phyloP scores from a whole-genome alignment of 2,888 invertebrate species.

The Galeopsomyia nigrocyanea region DNA sequence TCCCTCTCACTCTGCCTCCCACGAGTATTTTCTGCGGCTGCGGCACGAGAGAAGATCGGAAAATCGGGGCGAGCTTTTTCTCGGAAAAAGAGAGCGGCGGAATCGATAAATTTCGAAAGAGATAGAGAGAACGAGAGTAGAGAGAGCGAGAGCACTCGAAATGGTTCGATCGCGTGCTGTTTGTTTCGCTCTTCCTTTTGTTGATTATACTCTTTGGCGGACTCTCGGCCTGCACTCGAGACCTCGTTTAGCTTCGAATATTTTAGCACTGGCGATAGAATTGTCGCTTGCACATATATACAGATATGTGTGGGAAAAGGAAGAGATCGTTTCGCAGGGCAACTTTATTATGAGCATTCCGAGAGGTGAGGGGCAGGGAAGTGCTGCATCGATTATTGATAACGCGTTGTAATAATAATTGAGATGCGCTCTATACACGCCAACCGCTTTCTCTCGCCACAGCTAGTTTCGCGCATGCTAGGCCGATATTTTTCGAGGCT shows the following conservation, averaged over 20 bases:
- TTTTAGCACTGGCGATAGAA: constrained; percentile 27
- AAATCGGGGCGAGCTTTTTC: constrained; percentile 9
- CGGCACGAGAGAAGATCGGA: constrained; percentile 3
- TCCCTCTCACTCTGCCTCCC: too few species aligned
- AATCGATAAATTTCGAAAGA: constrained; percentile 26
- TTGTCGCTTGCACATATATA: neutral
- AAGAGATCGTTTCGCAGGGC: neutral
- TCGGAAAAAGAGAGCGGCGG: constrained; percentile 21
- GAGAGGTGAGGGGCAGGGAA: neutral
- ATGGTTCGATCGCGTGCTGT: constrained; percentile 4
- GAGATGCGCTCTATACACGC: neutral
- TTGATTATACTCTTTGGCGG: too few species aligned
- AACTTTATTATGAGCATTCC: constrained; percentile 23
- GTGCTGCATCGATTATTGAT: constrained; percentile 34
- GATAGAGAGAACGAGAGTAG: neutral
- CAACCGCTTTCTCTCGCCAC: too few species aligned
- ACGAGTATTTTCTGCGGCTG: too few species aligned
- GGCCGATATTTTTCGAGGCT: neutral
- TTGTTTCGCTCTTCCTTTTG: neutral
- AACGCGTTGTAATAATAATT: constrained; percentile 28
- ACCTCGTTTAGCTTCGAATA: constrained; percentile 22
- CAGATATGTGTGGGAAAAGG: neutral
- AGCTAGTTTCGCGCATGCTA: too few species aligned
- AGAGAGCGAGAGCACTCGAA: too few species aligned
- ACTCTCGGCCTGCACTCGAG: neutral